Conservation (phyloP, 2,113 vertebrate species). For the Microtus richardsoni region DNA sequence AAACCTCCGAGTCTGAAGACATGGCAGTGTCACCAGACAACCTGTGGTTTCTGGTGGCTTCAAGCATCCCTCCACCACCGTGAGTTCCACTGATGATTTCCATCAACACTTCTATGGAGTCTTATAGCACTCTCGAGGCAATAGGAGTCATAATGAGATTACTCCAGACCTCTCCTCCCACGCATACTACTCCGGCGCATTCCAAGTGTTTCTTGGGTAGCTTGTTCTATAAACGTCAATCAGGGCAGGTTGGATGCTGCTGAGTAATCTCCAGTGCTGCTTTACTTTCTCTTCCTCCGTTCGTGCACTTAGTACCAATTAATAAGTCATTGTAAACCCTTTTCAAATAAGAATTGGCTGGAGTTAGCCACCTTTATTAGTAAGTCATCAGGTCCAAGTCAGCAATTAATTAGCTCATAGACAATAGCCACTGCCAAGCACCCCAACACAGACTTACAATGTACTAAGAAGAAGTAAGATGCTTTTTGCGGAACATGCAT, state of each 20-base stretch:
- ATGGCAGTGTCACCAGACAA: background rate
- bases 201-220: background rate
- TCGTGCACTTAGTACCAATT: background rate
- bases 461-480: background rate
- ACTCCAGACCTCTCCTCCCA: no score
- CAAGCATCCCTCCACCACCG: background rate
- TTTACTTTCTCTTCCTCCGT: background rate
- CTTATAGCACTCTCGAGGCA: background rate
- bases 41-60: background rate
- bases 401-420: background rate
- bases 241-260: background rate
- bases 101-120: fast-evolving
- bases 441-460: background rate
- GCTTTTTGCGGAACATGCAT: background rate
- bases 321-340: background rate
- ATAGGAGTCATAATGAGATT: fast-evolving
- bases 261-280: background rate
- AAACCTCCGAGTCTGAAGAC: background rate
- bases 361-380: constrained; percentile 45
- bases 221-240: background rate
- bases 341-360: background rate
- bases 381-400: constrained; percentile 1
- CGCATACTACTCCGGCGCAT: fast-evolving
- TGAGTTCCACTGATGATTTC: fast-evolving
- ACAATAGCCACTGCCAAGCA: background rate